Base-by-base conservation (phyloP, 2,888 invertebrate genomes). In the Anticlea derivata region DNA sequence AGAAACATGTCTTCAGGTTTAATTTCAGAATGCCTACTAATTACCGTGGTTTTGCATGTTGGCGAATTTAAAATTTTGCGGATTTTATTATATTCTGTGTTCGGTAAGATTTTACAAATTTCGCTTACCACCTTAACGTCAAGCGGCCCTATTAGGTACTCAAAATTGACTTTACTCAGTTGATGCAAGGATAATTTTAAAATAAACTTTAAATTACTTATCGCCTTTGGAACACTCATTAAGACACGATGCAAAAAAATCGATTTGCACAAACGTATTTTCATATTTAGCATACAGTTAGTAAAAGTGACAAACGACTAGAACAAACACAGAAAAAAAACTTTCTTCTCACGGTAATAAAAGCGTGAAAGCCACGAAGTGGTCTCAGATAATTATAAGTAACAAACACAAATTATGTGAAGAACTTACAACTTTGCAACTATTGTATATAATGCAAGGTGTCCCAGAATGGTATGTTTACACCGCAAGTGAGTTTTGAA, bases 291-390 rank as follows among this genome's bases (percentile, higher is more conserved):
- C 54, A 56, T 54, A 58, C 50, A 55, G 53, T 59, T 51, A 57
- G 59, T 57, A 61, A 59, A 59, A 61, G 59, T 61, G 61, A 63
- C 55, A 57, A 57, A 58, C 46, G 50, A 47, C 37, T 26, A 49
- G 39, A 55, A 51, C 55, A 53, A 55, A 59, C 17, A 50, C 13
- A 50, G 31, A 53, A 60, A 64, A 69, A 67, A 63, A 55, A 63
- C 62, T 68, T 68, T 72, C 70, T 59, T 62, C 59, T 13, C 39
- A 61, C 62, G 61, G 55, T 59, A 64, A 70, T 63, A 61, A 56
- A 40, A 47, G 49, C 34, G 68, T 50, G 75, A 73, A 73, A 74
- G 71, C 53, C 22, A 24, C 44, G 33, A 24, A 46, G 26, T 44
- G 34, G 51, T 59, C 61, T 41, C 61, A 57, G 52, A 23, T 48